Conservation (phyloP, 1,140 invertebrate genomes). For the Pogonus chalceus region DNA sequence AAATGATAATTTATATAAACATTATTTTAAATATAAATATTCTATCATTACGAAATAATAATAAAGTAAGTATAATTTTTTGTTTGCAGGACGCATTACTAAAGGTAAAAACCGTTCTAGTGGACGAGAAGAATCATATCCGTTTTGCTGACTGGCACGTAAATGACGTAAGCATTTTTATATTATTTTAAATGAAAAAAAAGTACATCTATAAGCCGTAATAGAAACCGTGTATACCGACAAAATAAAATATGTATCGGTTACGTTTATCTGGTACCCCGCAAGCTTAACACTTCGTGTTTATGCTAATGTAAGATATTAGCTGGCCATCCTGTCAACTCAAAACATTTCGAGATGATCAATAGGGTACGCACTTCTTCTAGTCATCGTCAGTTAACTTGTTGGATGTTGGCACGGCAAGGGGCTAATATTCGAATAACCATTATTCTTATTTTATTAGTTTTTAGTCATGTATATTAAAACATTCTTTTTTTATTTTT, state of each 20-base stretch:
- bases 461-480: no score
- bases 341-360: not conserved
- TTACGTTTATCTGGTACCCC: not conserved
- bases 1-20: no score
- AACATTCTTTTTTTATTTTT: no score
- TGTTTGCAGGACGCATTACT: slow-evolving; percentile 66
- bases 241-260: slow-evolving; percentile 2
- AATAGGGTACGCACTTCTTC: not conserved
- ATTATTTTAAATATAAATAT: no score
- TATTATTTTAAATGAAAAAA: slow-evolving; percentile 14
- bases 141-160: slow-evolving; percentile 87
- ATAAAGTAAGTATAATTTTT: slow-evolving; percentile 16
- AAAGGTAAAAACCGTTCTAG: slow-evolving; percentile 77
- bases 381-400: not conserved
- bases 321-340: not conserved
- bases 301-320: slow-evolving; percentile 6
- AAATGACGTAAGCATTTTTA: slow-evolving; percentile 66
- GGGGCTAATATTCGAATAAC: no score
- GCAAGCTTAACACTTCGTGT: not conserved
- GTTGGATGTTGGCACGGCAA: no score
- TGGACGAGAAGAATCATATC: slow-evolving; percentile 87
- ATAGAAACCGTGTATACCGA: slow-evolving; percentile 6
- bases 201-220: slow-evolving; percentile 8
- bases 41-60: no score
- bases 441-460: no score